Evolutionary conservation across 2,888 invertebrate genomes (phyloP).

Genomic region (Hipparchia semele): DNA sequence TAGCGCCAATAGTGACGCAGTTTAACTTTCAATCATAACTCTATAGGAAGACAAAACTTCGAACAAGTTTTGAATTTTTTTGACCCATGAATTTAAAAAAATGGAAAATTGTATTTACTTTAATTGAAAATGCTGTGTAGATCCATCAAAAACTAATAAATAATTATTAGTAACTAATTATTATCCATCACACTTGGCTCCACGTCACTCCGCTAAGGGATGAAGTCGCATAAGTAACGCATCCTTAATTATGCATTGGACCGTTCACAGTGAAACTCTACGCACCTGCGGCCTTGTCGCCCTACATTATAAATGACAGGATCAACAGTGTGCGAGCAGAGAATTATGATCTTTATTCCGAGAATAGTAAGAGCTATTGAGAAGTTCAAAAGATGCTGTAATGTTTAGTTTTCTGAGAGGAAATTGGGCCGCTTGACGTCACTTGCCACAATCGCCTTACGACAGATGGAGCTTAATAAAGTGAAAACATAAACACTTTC

Average conservation of each 20-base stretch:
- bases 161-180: constrained; percentile 18
- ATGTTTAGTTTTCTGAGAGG: constrained; percentile 9
- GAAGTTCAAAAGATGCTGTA: neutral
- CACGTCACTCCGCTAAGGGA: constrained; percentile 51
- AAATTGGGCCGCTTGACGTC: constrained; percentile 16
- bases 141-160: neutral
- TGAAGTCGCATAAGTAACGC: constrained; percentile 55
- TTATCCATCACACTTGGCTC: constrained; percentile 56
- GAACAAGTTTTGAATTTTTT: no score
- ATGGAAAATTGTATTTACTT: neutral
- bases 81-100: no score
- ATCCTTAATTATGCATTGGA: constrained; percentile 77
- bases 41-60: neutral
- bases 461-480: constrained; percentile 10
- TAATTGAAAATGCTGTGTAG: neutral
- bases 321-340: constrained; percentile 5
- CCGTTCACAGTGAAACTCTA: constrained; percentile 65
- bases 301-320: constrained; percentile 75
- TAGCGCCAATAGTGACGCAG: no score
- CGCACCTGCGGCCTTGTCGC: constrained; percentile 74
- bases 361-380: neutral
- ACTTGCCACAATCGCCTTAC: constrained; percentile 19
- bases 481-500: constrained; percentile 11
- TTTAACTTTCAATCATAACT: no score
- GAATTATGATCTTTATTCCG: constrained; percentile 11